Conservation (phyloP, 2,888 invertebrate species). For the Papilio protenor region DNA sequence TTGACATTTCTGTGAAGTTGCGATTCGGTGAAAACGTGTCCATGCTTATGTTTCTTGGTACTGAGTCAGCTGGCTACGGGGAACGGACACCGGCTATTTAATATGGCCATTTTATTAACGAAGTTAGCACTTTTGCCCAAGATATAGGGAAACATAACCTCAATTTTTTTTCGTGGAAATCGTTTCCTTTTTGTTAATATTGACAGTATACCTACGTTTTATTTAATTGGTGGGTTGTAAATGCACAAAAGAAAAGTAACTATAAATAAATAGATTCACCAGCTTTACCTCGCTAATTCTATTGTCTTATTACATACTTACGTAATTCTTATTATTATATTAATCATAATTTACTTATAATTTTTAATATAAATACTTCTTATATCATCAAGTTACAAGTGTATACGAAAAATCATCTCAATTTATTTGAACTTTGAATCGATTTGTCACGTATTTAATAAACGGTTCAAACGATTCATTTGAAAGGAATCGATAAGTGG, state of each 20-base stretch:
- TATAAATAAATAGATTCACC: no score
- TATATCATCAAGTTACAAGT: no score
- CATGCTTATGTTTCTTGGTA: constrained; percentile 40
- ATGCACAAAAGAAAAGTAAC: no score
- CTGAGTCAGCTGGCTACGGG: constrained; percentile 27
- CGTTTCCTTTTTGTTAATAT: neutral
- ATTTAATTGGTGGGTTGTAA: no score
- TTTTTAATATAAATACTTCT: no score
- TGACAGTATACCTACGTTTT: no score
- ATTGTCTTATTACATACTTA: no score
- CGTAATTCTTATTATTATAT: no score
- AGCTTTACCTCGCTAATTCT: no score
- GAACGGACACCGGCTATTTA: constrained; percentile 31
- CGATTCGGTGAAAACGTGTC: constrained; percentile 37
- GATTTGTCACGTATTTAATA: constrained; percentile 7
- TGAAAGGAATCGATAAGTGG: constrained; percentile 12
- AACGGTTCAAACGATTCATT: constrained; percentile 16
- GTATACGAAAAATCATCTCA: neutral
- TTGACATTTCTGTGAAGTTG: constrained; percentile 38
- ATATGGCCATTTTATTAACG: constrained; percentile 24
- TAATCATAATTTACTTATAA: no score
- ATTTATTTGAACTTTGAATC: neutral
- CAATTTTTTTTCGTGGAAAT: neutral
- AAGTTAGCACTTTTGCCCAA: neutral
- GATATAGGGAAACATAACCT: constrained; percentile 8